Evolutionary conservation across 2,888 invertebrate species (phyloP), one percentile per base, ranked within the genome.

Genomic region (Eremobia ochroleuca): DNA sequence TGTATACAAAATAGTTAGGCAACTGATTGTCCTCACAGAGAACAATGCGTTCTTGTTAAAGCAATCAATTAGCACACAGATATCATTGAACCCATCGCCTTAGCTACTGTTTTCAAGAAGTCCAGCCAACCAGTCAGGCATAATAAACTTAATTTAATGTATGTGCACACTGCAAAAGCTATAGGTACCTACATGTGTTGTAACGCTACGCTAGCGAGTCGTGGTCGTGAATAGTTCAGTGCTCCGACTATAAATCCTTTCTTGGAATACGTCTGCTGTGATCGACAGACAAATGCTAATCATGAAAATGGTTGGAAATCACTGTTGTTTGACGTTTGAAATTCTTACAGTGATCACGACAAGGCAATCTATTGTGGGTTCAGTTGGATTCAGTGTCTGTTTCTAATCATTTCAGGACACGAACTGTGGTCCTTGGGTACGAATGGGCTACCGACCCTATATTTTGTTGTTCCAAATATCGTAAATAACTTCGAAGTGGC

Each of bases 161-260:
- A 62, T 72, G 68, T 72, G 65, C 61, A 61, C 68, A 43, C n/a
- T 69, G 61, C 52, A 49, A 28, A 15, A 64, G 25, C 65, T 67
- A 43, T 71, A n/a, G 52, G n/a, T 55, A 59, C n/a, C n/a, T n/a
- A n/a, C 58, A 55, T 74, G 61, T 75, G 69, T 73, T 61, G 61
- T 74, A 64, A 71, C 62, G 74, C 80, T 71, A 71, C 62, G 74
- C 80, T 71, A 40, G 75, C 64, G 70, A 75, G 71, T 87, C 85
- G 87, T 85, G 85, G 76, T 85, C 85, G 81, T 85, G 87, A 84
- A 84, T 87, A 87, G 87, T 87, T 87, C 76, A 87, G 55, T 87
- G 87, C 73, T 73, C 81, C 66, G 71, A 78, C 66, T 78, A 87
- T 87, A 84, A 84, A 84, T 76, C 85, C 87, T 71, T 85, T 87